phyloP scores from a whole-genome alignment of 2,797 vertebrate species.

The Enteromius mattozi region DNA sequence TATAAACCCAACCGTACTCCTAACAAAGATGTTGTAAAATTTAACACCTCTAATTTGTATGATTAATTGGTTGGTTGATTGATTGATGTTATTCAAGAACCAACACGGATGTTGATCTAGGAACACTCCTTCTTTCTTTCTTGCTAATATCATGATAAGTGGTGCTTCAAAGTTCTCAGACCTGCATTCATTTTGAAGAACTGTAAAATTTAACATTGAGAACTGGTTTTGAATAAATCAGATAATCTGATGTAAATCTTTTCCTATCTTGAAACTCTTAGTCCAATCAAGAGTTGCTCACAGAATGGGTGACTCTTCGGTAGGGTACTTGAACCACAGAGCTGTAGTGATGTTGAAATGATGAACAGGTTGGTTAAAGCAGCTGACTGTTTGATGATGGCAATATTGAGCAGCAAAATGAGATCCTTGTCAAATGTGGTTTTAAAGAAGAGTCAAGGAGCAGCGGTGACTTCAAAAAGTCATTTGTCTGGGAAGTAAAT shows the following conservation, averaged over 20 bases:
- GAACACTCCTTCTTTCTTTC: neutral
- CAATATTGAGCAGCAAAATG: constrained; percentile 84
- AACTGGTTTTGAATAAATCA: neutral
- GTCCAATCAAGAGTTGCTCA: neutral
- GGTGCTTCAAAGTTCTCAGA: neutral
- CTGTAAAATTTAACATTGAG: neutral
- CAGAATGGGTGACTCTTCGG: constrained; percentile 57
- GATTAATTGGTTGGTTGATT: neutral
- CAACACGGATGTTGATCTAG: neutral
- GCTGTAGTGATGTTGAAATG: constrained; percentile 76
- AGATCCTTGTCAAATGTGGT: constrained; percentile 83
- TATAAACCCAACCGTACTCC: neutral
- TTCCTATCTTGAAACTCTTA: neutral
- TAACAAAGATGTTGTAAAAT: neutral
- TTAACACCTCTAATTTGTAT: neutral
- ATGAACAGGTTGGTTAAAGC: constrained; percentile 82
- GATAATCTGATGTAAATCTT: neutral
- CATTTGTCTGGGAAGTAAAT: constrained; percentile 84
- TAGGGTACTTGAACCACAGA: constrained; percentile 66
- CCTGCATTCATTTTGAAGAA: neutral
- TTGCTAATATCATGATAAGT: too few relatives aligned
- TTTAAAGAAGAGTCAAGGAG: constrained; percentile 81
- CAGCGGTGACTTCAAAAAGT: constrained; percentile 74
- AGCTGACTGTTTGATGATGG: constrained; percentile 82
- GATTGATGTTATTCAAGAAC: neutral